Base-by-base conservation (phyloP, 2,888 invertebrate genomes). In the Tetranychus piercei region DNA sequence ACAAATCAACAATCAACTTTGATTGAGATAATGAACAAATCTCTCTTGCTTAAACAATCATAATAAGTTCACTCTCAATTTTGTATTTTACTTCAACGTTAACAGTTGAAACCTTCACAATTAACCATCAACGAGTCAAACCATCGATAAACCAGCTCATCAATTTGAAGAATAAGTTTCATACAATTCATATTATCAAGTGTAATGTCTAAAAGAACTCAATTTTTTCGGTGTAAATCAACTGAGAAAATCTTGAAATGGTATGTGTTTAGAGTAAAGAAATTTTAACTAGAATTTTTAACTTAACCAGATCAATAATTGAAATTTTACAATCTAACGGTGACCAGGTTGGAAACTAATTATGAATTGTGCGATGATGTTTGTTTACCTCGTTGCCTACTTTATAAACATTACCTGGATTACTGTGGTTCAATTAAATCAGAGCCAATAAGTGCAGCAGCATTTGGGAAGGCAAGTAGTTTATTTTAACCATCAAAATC, bases 311-410 rank as follows among this genome's bases (percentile, higher is more conserved):
- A 45, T 3, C 44, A 45, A 2, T 15, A 64, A 23, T 22, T 64
- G 15, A 73, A 65, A 20, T 73, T 1, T 20, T 73, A 64, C 44
- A 18, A 43, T 72, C 8, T 20, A 43, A 43, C 7, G 15, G 6
- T 20, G 18, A 64, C 15, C n/a, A 83, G 83, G 83, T 77, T 83
- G 67, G 81, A 82, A 71, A 81, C 82, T 74, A 83, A 83, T 77
- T 83, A 83, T 79, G 82, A 82, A 77, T 80, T 82, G 6, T 82
- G 82, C 77, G 82, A 83, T 55, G 83, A 83, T 2, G 82, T 83
- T 3, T 83, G 83, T 77, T 78, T 83, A 44, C 82, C 83, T 0
- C 77, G 83, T 22, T 82, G 82, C 78, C 82, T 82, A 34, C 79
- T 83, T 22, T 83, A 83, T 77, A 80, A 81, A 9, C 83, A 83